A percentile compares a stretch with the other conserved stretches of the same genome.
Conservation (phyloP, 2,797 vertebrate genomes). For the Moxostoma hubbsi region DNA sequence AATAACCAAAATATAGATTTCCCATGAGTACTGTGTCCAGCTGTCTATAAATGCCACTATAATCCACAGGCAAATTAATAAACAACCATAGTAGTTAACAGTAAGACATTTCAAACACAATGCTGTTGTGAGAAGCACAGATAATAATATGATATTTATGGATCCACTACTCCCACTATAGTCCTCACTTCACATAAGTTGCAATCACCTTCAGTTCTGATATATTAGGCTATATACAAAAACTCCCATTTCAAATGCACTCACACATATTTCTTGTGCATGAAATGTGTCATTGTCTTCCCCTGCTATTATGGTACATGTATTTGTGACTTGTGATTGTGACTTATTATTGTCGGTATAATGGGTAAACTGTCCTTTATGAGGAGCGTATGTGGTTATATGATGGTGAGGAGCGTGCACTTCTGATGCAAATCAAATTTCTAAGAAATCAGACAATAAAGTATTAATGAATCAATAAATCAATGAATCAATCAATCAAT, state of each 20-base stretch:
- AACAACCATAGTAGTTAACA: constrained; percentile 12
- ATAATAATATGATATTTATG: constrained; percentile 19
- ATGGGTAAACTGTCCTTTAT: no score
- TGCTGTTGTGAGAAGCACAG: neutral
- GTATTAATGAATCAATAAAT: no score
- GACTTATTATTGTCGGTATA: no score
- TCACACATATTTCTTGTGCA: neutral
- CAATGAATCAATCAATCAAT: neutral
- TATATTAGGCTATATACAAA: neutral
- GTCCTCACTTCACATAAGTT: constrained; percentile 1
- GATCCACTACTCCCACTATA: neutral
- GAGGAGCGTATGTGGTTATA: no score
- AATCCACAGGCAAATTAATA: constrained; percentile 41
- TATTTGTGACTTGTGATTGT: no score
- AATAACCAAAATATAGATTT: neutral
- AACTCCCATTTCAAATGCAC: constrained; percentile 14
- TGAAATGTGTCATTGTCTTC: no score
- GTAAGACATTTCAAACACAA: neutral
- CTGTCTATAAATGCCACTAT: constrained; percentile 37
- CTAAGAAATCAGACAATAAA: no score
- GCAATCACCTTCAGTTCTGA: neutral
- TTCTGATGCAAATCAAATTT: no score
- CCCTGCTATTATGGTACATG: no score
- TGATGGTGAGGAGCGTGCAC: no score
- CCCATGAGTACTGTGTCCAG: constrained; percentile 9